Evolutionary conservation across 2,113 vertebrate genomes (phyloP), one percentile per base, ranked within the genome.

Genomic region (Sigmodon hispidus): DNA sequence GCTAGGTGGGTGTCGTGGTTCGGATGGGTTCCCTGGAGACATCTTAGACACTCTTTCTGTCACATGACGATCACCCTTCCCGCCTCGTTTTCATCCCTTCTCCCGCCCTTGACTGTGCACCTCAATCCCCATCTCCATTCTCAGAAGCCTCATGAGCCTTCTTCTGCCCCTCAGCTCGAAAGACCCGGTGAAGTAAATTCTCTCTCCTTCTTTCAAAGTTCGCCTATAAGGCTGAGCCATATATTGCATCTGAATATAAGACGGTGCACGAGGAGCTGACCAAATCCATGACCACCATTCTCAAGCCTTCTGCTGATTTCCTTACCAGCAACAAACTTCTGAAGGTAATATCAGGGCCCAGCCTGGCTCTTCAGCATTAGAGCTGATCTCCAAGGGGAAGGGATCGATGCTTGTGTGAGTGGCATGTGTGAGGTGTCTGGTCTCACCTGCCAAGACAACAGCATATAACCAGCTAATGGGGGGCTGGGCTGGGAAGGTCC

Each of bases 251-350:
- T 11, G 99, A 99, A 65, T 98, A 98, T 85, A 99, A 99, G 97
- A 99, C 99, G 0, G 98, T 99, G 80, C 99, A 99, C 2, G 99
- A 99, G 98, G 99, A 99, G 96, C 50, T 99, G 98, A 98, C 99
- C 48, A 99, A 99, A 97, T 99, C 99, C 85, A 99, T 99, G 99
- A 99, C 99, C 5, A 99, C 99, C 8, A 99, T 99, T 98, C 98
- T 99, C 96, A 99, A 99, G 97, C 99, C 99, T 88, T 99, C 99
- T 86, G 99, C 99, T 7, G 99, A 99, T 97, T 99, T 99, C 93
- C 99, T 99, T 93, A 99, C 99, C 5, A 99, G 99, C 97, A 99
- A 99, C 98, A 99, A 99, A 96, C 98, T 99, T 17, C 99, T 99
- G 73, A 99, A 99, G 99, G 99, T 99, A 98, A 36, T 83, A 1